phyloP scores from a whole-genome alignment of 2,797 vertebrate genomes.

The Sardinella longiceps region DNA sequence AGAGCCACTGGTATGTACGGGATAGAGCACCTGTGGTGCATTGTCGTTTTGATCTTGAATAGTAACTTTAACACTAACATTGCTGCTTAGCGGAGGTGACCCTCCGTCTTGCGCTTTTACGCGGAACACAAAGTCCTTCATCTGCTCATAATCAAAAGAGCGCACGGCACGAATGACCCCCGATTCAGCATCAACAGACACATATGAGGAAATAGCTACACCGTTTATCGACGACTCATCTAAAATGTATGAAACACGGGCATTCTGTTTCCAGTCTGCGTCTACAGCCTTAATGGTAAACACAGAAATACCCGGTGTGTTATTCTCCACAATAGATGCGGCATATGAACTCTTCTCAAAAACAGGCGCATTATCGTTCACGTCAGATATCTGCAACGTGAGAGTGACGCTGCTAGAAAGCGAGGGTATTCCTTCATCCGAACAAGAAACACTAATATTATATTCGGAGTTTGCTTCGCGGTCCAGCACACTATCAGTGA shows the following conservation, averaged over 20 bases:
- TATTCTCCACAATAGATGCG: conserved; percentile 70
- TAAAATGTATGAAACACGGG: conserved; percentile 68
- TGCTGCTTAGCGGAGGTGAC: conserved; percentile 10
- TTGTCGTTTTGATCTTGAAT: conserved; percentile 16
- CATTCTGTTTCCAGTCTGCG: conserved; percentile 68
- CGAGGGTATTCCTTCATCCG: conserved; percentile 54
- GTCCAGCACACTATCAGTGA: conserved; percentile 61
- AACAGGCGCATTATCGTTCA: conserved; percentile 75
- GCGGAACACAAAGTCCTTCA: conserved; percentile 61
- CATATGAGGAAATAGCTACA: conserved; percentile 62
- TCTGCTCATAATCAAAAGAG: conserved; percentile 76
- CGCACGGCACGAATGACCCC: conserved; percentile 68
- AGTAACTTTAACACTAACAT: not conserved
- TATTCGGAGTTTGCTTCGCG: conserved; percentile 60
- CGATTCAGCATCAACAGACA: conserved; percentile 71
- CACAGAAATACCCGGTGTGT: conserved; percentile 71
- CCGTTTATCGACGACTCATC: conserved; percentile 57
- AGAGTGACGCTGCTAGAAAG: conserved; percentile 64
- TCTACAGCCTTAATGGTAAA: conserved; percentile 69
- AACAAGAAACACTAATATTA: conserved; percentile 47
- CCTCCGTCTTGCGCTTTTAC: conserved; percentile 45
- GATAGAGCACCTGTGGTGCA: not conserved
- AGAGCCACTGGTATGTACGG: conserved; percentile 25
- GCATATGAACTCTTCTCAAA: conserved; percentile 66
- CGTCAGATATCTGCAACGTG: conserved; percentile 64